Evolutionary conservation across 2,888 invertebrate genomes (phyloP).

Genomic region (Rugalucina vietnamica): DNA sequence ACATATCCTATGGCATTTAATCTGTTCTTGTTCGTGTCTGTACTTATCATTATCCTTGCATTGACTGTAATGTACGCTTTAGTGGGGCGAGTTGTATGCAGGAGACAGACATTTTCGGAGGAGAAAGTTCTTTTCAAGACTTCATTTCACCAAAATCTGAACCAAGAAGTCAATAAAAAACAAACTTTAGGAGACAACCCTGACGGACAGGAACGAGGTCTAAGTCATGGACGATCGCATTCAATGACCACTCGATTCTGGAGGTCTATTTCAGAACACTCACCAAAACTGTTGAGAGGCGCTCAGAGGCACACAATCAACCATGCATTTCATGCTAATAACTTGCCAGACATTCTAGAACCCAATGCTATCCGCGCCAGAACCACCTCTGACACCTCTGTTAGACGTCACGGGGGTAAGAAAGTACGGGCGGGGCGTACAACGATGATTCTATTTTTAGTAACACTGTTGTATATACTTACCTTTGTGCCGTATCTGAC

Average conservation of each 20-base stretch:
- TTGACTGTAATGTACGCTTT: constrained; percentile 62
- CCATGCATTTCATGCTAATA: not conserved
- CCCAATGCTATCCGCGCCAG: constrained; percentile 32
- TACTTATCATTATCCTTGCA: constrained; percentile 52
- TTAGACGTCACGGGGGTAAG: constrained; percentile 57
- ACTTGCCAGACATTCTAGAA: constrained; percentile 34
- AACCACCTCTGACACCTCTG: constrained; percentile 46
- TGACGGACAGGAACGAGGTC: not conserved
- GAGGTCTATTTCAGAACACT: constrained; percentile 43
- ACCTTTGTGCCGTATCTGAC: constrained; percentile 70
- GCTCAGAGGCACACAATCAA: not conserved
- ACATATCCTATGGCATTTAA: constrained; percentile 63
- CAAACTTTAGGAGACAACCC: too few relatives aligned
- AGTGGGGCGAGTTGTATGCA: constrained; percentile 57
- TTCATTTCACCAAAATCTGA: not conserved
- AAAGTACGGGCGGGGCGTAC: constrained; percentile 63
- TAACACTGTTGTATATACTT: constrained; percentile 66
- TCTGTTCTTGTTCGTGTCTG: constrained; percentile 53
- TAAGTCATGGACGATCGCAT: not conserved
- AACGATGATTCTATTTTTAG: constrained; percentile 68
- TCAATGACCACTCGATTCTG: constrained; percentile 41
- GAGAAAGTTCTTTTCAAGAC: not conserved
- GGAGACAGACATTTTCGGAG: constrained; percentile 15
- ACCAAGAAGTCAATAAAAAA: not conserved
- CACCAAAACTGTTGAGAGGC: constrained; percentile 31